A percentile compares a stretch with the other conserved stretches of the same genome.
Conservation (phyloP, 1,140 invertebrate species). For the Leptestheria dahalacensis region DNA sequence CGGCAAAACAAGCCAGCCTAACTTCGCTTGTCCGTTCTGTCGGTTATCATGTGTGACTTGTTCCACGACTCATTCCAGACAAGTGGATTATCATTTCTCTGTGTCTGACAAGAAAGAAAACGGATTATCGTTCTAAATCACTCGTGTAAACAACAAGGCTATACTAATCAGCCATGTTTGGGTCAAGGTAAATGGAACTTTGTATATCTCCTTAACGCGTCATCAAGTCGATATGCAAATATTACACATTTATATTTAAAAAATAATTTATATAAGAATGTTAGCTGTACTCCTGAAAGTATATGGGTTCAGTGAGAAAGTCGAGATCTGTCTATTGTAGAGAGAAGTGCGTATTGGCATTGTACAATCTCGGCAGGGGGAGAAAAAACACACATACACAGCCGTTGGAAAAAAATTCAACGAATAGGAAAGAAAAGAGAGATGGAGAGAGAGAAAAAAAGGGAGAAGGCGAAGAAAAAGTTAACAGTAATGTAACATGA, state of each 20-base stretch:
- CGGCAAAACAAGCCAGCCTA: background rate
- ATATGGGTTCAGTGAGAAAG: too few relatives aligned
- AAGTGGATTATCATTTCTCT: background rate
- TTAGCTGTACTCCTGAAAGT: too few relatives aligned
- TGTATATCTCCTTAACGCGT: background rate
- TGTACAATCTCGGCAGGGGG: too few relatives aligned
- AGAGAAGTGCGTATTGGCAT: too few relatives aligned
- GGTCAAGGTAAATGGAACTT: background rate
- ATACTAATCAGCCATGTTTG: background rate
- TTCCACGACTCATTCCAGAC: background rate
- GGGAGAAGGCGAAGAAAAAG: too few relatives aligned
- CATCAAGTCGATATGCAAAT: too few relatives aligned
- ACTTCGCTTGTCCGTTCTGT: background rate
- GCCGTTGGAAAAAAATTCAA: too few relatives aligned
- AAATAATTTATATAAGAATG: too few relatives aligned
- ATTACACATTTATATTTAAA: too few relatives aligned
- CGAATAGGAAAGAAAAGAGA: background rate
- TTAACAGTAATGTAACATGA: too few relatives aligned
- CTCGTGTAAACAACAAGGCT: background rate
- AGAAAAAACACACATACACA: too few relatives aligned
- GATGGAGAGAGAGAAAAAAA: background rate
- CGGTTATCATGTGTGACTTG: background rate
- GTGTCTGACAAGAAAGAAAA: background rate
- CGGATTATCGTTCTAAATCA: background rate
- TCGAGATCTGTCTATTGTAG: too few relatives aligned